phyloP scores from a whole-genome alignment of 2,888 invertebrate species.

The Spisula subtruncata region DNA sequence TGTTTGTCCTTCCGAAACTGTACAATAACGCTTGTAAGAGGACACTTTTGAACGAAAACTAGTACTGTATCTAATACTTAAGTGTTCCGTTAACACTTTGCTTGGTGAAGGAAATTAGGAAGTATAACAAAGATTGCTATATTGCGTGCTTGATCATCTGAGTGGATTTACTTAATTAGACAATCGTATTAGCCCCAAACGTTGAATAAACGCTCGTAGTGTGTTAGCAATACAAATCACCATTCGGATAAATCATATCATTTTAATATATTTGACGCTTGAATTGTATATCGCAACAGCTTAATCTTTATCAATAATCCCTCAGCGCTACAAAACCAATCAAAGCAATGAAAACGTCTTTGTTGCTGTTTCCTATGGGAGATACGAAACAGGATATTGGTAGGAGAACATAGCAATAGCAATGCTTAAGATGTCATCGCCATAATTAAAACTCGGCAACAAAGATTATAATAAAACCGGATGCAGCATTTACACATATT shows the following conservation, averaged over 20 bases:
- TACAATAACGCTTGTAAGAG: too few species aligned
- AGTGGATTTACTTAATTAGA: too few species aligned
- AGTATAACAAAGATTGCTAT: too few species aligned
- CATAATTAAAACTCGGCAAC: neutral
- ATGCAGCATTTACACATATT: neutral
- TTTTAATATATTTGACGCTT: neutral
- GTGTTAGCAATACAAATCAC: neutral
- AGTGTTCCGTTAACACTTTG: too few species aligned
- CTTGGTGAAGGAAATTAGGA: too few species aligned
- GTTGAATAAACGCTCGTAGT: too few species aligned
- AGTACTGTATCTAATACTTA: too few species aligned
- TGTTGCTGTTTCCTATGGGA: neutral
- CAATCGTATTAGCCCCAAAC: too few species aligned
- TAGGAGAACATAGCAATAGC: neutral
- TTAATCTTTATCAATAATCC: neutral
- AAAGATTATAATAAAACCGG: neutral
- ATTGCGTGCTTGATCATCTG: too few species aligned
- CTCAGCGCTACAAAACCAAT: neutral
- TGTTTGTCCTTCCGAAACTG: too few species aligned
- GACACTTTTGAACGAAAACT: too few species aligned
- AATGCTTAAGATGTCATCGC: neutral
- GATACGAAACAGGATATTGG: conserved; percentile 11
- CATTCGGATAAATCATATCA: conserved; percentile 5
- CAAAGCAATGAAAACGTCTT: neutral
- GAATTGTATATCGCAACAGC: neutral